These are phyloP conservation scores for Aplodontia rufa DNA, from an alignment of 2,113 vertebrate species.

Conservation along the genomic window DNA sequence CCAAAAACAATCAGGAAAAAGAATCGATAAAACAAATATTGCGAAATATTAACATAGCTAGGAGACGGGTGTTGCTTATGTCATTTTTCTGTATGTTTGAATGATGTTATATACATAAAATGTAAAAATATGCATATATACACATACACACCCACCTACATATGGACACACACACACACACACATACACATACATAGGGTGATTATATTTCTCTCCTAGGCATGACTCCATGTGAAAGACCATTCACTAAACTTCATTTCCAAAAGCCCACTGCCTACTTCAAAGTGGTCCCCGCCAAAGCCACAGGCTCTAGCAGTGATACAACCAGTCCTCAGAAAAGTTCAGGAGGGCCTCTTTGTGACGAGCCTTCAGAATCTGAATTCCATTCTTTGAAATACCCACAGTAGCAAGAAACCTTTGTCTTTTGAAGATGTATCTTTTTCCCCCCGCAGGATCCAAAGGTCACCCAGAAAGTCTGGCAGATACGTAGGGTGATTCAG, in stretches of 20 bases:
- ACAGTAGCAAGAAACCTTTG: background rate
- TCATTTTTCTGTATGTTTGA: background rate
- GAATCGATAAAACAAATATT: background rate
- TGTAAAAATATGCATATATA: background rate
- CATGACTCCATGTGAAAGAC: background rate
- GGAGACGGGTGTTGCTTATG: background rate
- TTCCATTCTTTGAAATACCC: background rate
- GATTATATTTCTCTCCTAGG: background rate
- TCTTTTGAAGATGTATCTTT: background rate
- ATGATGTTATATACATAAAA: background rate
- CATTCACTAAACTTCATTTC: background rate
- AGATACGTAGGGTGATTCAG: background rate
- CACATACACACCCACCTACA: fast-evolving
- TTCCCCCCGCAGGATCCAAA: background rate
- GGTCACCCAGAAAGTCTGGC: background rate
- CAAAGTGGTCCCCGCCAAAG: background rate
- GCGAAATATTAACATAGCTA: conserved; percentile 29
- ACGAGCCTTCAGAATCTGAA: background rate
- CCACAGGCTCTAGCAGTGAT: background rate
- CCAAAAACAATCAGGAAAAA: background rate
- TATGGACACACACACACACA: fast-evolving
- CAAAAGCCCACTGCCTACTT: background rate
- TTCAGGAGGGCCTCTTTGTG: background rate
- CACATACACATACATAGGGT: too few species aligned
- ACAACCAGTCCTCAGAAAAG: background rate